Percentiles rank a stretch among this genome's conserved stretches.
Conservation (phyloP, 2,113 vertebrate species). For the Tetrao urogallus region DNA sequence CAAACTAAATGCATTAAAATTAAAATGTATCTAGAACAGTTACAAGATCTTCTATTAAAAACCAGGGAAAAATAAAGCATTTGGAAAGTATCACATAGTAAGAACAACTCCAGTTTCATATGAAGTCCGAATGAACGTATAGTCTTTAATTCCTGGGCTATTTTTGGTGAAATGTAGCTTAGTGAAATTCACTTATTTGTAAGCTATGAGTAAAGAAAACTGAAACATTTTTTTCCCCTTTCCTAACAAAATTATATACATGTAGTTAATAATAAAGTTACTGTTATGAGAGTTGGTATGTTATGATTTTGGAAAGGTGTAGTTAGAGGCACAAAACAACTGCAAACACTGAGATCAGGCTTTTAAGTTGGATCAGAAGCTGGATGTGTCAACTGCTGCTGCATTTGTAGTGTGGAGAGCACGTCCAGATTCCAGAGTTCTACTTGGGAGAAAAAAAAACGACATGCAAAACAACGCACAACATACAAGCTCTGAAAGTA, state of each 20-base stretch:
- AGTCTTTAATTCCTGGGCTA: background rate
- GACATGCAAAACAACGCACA: background rate
- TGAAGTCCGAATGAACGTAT: background rate
- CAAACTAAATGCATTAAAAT: background rate
- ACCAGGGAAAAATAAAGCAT: background rate
- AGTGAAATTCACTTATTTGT: background rate
- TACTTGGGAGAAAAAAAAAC: background rate
- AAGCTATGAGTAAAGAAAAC: background rate
- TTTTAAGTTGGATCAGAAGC: background rate
- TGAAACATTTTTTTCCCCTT: background rate
- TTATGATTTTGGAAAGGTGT: background rate
- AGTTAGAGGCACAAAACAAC: background rate
- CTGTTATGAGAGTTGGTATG: background rate
- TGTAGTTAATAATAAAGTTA: background rate
- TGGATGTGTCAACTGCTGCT: background rate
- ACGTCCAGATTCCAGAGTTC: background rate
- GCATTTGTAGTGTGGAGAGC: background rate
- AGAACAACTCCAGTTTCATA: background rate
- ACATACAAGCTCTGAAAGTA: no score
- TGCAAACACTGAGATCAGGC: rapidly evolving
- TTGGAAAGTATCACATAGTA: background rate
- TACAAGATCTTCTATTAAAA: background rate
- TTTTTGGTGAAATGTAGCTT: background rate
- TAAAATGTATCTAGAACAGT: background rate
- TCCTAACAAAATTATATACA: rapidly evolving